These are phyloP conservation scores for Sepiola atlantica DNA, from an alignment of 2,888 invertebrate species.

Conservation along the genomic window DNA sequence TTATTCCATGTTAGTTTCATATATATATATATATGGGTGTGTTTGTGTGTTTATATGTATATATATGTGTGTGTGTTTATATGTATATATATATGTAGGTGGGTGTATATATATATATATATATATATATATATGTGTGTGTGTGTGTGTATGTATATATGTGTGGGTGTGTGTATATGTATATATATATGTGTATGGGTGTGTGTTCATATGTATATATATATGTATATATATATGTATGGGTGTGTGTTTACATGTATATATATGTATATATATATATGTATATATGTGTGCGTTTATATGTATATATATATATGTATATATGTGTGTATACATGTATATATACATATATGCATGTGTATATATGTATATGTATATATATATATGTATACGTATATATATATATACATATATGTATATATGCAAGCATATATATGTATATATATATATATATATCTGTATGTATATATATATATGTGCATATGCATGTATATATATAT, in stretches of 20 bases:
- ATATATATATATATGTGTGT: too few species aligned
- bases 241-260: neutral
- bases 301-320: neutral
- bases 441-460: neutral
- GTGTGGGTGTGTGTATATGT: neutral
- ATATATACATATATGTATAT: neutral
- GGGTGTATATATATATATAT: too few species aligned
- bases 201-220: neutral
- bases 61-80: neutral
- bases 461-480: too few species aligned
- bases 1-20: too few species aligned
- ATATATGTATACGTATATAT: neutral
- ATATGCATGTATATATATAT: too few species aligned
- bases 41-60: too few species aligned
- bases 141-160: too few species aligned
- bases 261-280: neutral
- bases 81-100: too few species aligned
- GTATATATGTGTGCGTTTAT: neutral
- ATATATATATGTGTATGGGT: neutral
- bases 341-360: neutral
- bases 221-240: neutral
- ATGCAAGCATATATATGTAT: neutral
- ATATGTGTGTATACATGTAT: neutral
- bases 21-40: neutral
- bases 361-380: neutral